A percentile compares a stretch with the other conserved stretches of the same genome.
Evolutionary conservation across 2,113 vertebrate genomes (phyloP).

Genomic region (Malurus cyaneus): DNA sequence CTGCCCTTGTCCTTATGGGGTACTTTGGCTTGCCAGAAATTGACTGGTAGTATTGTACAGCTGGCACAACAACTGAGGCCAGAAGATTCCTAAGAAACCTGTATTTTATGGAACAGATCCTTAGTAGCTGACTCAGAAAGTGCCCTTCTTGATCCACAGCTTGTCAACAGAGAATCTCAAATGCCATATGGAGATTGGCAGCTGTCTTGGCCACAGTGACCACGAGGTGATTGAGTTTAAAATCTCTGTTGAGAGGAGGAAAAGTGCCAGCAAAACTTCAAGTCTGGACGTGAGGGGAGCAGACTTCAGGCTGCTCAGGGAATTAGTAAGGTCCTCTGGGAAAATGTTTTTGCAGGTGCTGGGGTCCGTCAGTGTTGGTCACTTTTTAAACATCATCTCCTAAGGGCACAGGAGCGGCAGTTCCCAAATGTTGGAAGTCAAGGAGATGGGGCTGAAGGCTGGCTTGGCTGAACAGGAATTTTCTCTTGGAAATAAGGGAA

Average conservation of each 20-base stretch:
- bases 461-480: background rate
- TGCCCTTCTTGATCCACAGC: background rate
- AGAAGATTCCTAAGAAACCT: background rate
- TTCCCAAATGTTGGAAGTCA: background rate
- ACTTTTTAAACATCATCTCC: background rate
- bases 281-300: background rate
- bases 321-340: background rate
- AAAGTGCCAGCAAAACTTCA: background rate
- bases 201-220: background rate
- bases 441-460: background rate
- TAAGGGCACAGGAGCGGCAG: background rate
- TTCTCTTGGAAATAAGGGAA: background rate
- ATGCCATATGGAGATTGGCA: background rate
- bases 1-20: background rate
- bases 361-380: background rate
- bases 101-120: background rate
- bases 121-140: accelerated
- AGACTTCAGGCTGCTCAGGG: background rate
- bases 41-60: background rate
- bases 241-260: background rate
- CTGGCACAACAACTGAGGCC: background rate
- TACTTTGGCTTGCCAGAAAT: background rate
- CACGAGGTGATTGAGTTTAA: background rate
- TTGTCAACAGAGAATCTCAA: background rate
- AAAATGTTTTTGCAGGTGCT: background rate